phyloP scores from a whole-genome alignment of 2,113 vertebrate genomes.

The Cryptomyrus ogoouensis region DNA sequence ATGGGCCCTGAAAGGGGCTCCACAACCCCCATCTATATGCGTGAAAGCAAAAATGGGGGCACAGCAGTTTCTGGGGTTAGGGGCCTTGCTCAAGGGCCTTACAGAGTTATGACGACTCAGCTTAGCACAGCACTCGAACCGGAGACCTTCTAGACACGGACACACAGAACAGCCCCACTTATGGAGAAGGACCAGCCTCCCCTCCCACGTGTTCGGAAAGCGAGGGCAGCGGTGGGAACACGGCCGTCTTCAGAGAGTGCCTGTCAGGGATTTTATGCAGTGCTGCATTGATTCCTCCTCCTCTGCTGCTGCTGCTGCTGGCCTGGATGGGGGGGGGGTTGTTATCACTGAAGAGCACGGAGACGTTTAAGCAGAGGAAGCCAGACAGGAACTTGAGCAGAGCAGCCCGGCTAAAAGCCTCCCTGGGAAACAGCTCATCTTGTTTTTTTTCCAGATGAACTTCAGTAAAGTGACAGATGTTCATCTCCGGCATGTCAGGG shows the following conservation, averaged over 20 bases:
- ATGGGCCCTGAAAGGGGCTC: not conserved
- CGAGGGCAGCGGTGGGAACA: not conserved
- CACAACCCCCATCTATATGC: not conserved
- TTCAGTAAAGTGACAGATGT: not conserved
- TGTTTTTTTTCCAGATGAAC: not conserved
- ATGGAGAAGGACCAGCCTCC: not conserved
- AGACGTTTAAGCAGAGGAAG: not conserved
- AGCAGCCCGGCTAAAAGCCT: not conserved
- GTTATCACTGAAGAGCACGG: not conserved
- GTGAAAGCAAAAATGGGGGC: not conserved
- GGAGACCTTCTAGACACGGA: not conserved
- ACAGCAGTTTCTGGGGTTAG: not conserved
- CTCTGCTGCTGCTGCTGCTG: not conserved
- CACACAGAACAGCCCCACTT: not conserved
- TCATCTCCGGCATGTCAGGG: not conserved
- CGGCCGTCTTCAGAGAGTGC: not conserved
- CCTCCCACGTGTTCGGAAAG: not conserved
- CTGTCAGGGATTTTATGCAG: not conserved
- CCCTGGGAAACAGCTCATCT: not conserved
- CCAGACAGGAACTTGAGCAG: not conserved
- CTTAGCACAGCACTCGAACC: not conserved
- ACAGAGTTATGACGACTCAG: not conserved
- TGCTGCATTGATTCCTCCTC: slow-evolving; percentile 14
- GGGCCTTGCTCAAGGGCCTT: not conserved
- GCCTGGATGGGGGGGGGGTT: not conserved